Conservation (phyloP, 2,888 invertebrate genomes). For the Caenorhabditis sp. region DNA sequence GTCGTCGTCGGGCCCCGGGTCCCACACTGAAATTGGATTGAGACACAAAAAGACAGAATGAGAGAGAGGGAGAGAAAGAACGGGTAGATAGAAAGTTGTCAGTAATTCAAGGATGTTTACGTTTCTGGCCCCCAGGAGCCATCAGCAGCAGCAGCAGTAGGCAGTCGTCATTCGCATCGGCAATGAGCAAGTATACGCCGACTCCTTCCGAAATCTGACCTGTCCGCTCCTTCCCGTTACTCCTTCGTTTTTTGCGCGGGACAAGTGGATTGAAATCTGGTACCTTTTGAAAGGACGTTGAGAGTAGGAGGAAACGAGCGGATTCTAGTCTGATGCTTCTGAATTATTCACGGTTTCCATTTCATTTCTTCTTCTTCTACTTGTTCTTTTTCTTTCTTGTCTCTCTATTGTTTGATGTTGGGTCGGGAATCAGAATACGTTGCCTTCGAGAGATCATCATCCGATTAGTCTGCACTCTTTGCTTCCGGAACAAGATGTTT, state of each 20-base stretch:
- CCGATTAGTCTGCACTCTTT: slow-evolving; percentile 1
- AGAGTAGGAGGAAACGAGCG: slow-evolving; percentile 4
- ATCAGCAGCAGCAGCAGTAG: no score
- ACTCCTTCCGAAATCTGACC: slow-evolving; percentile 48
- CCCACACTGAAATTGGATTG: slow-evolving; percentile 41
- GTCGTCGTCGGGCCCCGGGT: background rate
- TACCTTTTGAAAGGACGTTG: slow-evolving; percentile 30
- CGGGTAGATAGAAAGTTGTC: slow-evolving; percentile 42
- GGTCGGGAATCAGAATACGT: background rate
- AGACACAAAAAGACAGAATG: no score
- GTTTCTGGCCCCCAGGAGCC: slow-evolving; percentile 20
- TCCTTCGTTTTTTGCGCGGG: slow-evolving; percentile 5
- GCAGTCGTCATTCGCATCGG: slow-evolving; percentile 27
- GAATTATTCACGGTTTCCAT: slow-evolving; percentile 35
- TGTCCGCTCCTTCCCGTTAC: background rate
- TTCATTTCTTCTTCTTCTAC: no score
- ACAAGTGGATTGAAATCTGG: slow-evolving; percentile 24
- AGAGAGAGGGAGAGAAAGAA: slow-evolving; percentile 22
- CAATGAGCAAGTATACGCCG: slow-evolving; percentile 34
- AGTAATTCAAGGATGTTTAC: slow-evolving; percentile 61
- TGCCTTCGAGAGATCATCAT: background rate
- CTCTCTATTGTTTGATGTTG: background rate
- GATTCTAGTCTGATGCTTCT: slow-evolving; percentile 54
- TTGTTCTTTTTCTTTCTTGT: background rate
- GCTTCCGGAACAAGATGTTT: background rate